A percentile compares a stretch with the other conserved stretches of the same genome.
Evolutionary conservation across 2,797 vertebrate genomes (phyloP).

Genomic region (Avahi laniger): DNA sequence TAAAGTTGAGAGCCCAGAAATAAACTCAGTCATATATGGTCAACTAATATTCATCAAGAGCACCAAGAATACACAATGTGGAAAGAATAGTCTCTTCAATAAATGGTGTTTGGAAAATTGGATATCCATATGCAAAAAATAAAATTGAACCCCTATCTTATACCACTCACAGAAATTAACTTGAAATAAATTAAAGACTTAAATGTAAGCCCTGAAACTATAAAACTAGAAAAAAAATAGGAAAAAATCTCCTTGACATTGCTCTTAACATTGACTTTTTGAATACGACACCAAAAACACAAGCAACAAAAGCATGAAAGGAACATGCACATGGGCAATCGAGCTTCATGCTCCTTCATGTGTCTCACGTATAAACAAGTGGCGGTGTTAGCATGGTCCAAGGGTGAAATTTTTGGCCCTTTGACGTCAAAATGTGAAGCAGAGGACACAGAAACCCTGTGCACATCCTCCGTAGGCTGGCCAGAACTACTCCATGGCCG

Average conservation of each 20-base stretch:
- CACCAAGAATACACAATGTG: background rate
- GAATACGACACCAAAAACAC: background rate
- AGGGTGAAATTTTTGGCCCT: background rate
- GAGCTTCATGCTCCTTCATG: background rate
- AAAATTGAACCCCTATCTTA: background rate
- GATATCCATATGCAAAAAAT: background rate
- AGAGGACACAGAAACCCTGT: background rate
- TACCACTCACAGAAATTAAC: background rate
- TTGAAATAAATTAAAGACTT: background rate
- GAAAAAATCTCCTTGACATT: background rate
- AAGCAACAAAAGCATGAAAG: background rate
- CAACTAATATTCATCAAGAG: background rate
- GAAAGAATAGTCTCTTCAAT: background rate
- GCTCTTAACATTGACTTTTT: background rate
- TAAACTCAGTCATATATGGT: background rate
- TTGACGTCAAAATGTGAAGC: background rate
- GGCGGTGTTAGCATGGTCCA: background rate
- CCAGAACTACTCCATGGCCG: background rate
- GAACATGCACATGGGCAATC: background rate
- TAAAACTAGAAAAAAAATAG: background rate
- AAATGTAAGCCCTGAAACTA: background rate
- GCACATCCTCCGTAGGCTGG: background rate
- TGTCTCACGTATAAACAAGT: background rate
- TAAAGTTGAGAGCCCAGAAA: background rate
- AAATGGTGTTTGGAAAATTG: background rate